Percentiles rank a stretch among this genome's conserved stretches.
Conservation (phyloP, 2,888 invertebrate species). For the Branchinecta sandiegonensis region DNA sequence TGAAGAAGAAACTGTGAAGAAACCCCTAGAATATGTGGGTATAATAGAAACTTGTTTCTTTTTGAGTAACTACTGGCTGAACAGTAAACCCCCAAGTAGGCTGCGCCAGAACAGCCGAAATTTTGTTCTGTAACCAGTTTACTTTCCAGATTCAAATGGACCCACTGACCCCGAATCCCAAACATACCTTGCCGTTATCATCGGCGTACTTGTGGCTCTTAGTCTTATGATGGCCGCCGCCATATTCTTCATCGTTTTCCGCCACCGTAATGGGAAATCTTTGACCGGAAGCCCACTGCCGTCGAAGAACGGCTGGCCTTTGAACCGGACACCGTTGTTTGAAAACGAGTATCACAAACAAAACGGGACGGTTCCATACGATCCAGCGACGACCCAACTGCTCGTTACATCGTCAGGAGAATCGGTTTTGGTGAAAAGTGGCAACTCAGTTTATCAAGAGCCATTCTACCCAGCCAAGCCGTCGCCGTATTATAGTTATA, state of each 20-base stretch:
- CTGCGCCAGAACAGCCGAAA: neutral
- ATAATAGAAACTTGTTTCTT: no score
- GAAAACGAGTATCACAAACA: slow-evolving; percentile 16
- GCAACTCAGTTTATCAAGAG: slow-evolving; percentile 46
- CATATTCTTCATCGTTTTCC: slow-evolving; percentile 53
- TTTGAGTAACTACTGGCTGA: no score
- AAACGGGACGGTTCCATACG: slow-evolving; percentile 22
- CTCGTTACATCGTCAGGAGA: neutral
- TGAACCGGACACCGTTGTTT: neutral
- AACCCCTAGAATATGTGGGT: no score
- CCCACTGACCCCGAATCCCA: slow-evolving; percentile 40
- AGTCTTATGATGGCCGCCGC: slow-evolving; percentile 55
- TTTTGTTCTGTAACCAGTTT: slow-evolving; percentile 27
- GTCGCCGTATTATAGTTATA: slow-evolving; percentile 60
- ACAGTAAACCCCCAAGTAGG: no score
- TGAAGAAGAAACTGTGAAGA: no score
- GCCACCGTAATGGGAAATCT: slow-evolving; percentile 55
- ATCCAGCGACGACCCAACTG: slow-evolving; percentile 9
- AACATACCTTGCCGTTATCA: slow-evolving; percentile 56
- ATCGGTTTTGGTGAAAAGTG: neutral
- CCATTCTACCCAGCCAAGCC: slow-evolving; percentile 60
- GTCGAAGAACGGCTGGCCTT: slow-evolving; percentile 37
- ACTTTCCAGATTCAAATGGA: slow-evolving; percentile 29
- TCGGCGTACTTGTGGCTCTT: slow-evolving; percentile 58
- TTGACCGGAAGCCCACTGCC: slow-evolving; percentile 51